phyloP scores from a whole-genome alignment of 2,888 invertebrate genomes.

The Leptothorax acervorum region DNA sequence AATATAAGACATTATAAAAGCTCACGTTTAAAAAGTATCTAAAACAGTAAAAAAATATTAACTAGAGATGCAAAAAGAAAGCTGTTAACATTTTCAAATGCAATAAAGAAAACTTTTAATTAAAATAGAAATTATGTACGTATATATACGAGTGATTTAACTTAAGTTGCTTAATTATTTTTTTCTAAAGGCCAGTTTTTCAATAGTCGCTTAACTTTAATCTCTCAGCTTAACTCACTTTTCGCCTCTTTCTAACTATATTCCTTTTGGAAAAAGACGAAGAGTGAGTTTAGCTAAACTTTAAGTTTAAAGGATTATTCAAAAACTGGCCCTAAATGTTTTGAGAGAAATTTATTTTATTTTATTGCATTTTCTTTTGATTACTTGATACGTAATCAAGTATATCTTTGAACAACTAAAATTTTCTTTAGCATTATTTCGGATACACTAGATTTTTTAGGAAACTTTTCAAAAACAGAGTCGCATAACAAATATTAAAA shows the following conservation, averaged over 20 bases:
- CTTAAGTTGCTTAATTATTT: neutral
- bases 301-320: too few relatives aligned
- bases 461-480: neutral
- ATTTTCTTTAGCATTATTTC: neutral
- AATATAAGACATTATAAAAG: neutral
- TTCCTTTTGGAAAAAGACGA: too few relatives aligned
- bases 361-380: neutral
- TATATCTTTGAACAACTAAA: neutral
- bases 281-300: too few relatives aligned
- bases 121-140: neutral
- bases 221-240: too few relatives aligned
- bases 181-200: too few relatives aligned
- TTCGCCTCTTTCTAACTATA: too few relatives aligned
- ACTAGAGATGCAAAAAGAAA: neutral
- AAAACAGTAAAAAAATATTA: neutral
- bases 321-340: too few relatives aligned
- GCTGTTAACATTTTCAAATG: neutral
- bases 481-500: neutral
- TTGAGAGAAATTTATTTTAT: neutral
- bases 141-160: neutral
- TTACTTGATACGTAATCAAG: neutral
- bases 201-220: too few relatives aligned
- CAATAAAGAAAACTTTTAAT: neutral
- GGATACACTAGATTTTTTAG: neutral
- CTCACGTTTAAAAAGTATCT: neutral